Evolutionary conservation across 1,140 invertebrate genomes (phyloP), one percentile per base, ranked within the genome.

Genomic region (Lasioglossum baleicum): DNA sequence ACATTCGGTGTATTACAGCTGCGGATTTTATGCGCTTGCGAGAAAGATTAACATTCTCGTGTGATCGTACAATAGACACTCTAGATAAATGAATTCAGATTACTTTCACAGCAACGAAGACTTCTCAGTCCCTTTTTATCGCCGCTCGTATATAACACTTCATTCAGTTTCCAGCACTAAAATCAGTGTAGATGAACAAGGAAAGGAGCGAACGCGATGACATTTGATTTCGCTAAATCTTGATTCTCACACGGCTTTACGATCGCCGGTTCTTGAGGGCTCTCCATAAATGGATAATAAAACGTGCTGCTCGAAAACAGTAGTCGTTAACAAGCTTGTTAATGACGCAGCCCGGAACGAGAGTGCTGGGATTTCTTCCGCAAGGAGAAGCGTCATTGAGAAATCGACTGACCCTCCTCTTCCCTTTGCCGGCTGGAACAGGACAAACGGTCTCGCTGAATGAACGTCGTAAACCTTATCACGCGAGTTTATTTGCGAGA

Each of bases 391-490:
- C 63, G 6, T 51, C 60, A 61, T 44, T 35, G 48, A n/a, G 58
- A 22, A 78, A 80, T 72, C 65, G 75, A 61, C 51, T 74, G 64
- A 5, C 2, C 35, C 44, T 26, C 44, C 10, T 51, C 61, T 77
- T 76, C 66, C 68, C 26, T 79, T 31, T 7, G 66, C 56, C 53
- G 58, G 26, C 44, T 35, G 44, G 76, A 64, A 83, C 78, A 83
- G 83, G 71, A 81, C 80, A 75, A 71, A 80, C 61, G 63, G 60
- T 56, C 71, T 5, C 51, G 35, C 35, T 22, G 75, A 83, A 81
- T 73, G 74, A 73, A 53, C 35, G 40, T 81, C 85, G 60, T 87
- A 87, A 87, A 87, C 72, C 82, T 87, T 87, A 87, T 86, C 82
- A 60, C 53, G 35, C 64, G 40, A 53, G 73, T 81, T 86, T 87